Evolutionary conservation across 1,140 invertebrate genomes (phyloP).

Genomic region (Danaus melanippus): DNA sequence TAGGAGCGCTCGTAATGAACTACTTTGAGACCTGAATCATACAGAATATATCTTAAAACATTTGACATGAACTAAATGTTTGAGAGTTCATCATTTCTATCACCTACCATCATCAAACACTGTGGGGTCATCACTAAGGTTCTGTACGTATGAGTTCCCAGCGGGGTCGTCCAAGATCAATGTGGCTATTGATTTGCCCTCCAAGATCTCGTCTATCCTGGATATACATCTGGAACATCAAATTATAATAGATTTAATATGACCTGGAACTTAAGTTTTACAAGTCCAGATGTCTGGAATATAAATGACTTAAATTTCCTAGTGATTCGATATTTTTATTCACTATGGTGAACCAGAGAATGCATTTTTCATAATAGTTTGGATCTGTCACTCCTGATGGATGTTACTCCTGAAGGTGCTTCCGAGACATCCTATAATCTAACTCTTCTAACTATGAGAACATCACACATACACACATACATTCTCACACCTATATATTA

Average conservation of each 20-base stretch:
- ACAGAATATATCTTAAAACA: not conserved
- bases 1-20: conserved; percentile 86
- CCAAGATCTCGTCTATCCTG: conserved; percentile 81
- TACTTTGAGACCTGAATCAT: conserved; percentile 77
- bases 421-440: too few species aligned
- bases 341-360: too few species aligned
- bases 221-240: conserved; percentile 73
- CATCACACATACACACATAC: too few species aligned
- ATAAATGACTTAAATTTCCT: too few species aligned
- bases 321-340: too few species aligned
- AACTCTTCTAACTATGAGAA: too few species aligned
- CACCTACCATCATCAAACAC: conserved; percentile 53
- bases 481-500: conserved; percentile 8
- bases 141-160: conserved; percentile 97
- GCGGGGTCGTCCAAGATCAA: conserved; percentile 95
- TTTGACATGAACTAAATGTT: not conserved
- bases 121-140: conserved; percentile 82
- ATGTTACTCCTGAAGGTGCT: too few species aligned
- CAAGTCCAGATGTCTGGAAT: too few species aligned
- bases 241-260: too few species aligned
- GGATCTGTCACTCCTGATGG: not conserved
- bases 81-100: not conserved
- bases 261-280: too few species aligned
- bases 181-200: conserved; percentile 77
- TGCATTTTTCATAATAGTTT: too few species aligned